Evolutionary conservation across 2,797 vertebrate species (phyloP).

Genomic region (Kryptolebias ocellatus): DNA sequence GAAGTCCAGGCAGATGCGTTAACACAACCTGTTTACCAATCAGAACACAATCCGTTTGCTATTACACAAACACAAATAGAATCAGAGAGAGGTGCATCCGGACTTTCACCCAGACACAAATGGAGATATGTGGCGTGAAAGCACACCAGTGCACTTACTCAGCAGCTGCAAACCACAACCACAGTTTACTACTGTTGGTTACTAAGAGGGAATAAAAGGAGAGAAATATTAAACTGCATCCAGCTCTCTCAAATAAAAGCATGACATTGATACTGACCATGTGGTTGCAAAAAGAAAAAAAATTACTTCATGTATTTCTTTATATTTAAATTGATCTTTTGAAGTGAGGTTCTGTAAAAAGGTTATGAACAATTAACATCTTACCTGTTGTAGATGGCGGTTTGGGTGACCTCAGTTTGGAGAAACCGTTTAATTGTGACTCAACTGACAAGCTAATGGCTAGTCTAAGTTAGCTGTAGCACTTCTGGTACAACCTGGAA

Average conservation of each 20-base stretch:
- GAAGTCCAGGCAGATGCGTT: slow-evolving; percentile 43
- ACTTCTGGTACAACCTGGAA: too few species aligned
- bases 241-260: slow-evolving; percentile 2
- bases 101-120: slow-evolving; percentile 38
- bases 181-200: slow-evolving; percentile 33
- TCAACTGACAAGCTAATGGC: too few species aligned
- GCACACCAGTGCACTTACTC: slow-evolving; percentile 32
- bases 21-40: slow-evolving; percentile 53
- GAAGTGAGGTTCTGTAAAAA: too few species aligned
- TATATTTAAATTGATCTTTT: too few species aligned
- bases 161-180: slow-evolving; percentile 35
- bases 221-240: slow-evolving; percentile 9
- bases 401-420: too few species aligned
- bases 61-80: slow-evolving; percentile 65
- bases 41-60: slow-evolving; percentile 59
- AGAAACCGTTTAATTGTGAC: too few species aligned
- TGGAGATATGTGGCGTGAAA: slow-evolving; percentile 55
- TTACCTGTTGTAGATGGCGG: too few species aligned
- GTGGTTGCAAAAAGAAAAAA: neutral
- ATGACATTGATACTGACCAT: neutral
- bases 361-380: too few species aligned
- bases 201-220: slow-evolving; percentile 3
- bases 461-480: too few species aligned
- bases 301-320: too few species aligned
- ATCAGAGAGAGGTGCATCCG: slow-evolving; percentile 38